These are phyloP conservation scores for Zelleria hepariella DNA, from an alignment of 2,888 invertebrate genomes.

Conservation along the genomic window DNA sequence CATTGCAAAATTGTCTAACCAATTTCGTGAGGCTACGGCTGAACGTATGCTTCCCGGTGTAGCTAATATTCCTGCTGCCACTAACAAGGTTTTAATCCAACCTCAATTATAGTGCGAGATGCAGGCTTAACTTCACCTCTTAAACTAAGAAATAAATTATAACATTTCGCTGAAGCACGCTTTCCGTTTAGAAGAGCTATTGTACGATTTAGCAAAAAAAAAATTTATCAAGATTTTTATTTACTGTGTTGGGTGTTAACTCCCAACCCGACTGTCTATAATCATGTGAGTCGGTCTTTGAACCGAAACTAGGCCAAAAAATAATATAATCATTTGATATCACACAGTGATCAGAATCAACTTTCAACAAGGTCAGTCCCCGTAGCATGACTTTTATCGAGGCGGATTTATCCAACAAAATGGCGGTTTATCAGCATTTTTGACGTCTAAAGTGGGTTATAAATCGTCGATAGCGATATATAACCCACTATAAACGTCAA, in stretches of 20 bases:
- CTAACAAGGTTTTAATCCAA: slow-evolving; percentile 12
- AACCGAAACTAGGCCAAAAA: slow-evolving; percentile 13
- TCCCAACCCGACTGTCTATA: slow-evolving; percentile 17
- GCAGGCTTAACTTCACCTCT: slow-evolving; percentile 10
- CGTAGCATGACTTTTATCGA: no score
- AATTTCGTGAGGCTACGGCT: slow-evolving; percentile 13
- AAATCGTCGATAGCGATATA: no score
- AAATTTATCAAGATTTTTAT: slow-evolving; percentile 10
- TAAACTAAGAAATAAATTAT: slow-evolving; percentile 9
- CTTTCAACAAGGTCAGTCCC: slow-evolving; percentile 8
- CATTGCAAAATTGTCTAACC: slow-evolving; percentile 10
- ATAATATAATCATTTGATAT: slow-evolving; percentile 7
- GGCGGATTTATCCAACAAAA: no score
- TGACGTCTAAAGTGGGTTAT: no score
- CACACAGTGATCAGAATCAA: slow-evolving; percentile 1
- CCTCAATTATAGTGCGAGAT: slow-evolving; percentile 12
- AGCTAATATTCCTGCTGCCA: slow-evolving; percentile 8
- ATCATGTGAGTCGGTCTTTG: slow-evolving; percentile 15
- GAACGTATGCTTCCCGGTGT: slow-evolving; percentile 12
- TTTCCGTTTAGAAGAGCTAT: slow-evolving; percentile 3
- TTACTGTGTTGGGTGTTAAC: slow-evolving; percentile 6
- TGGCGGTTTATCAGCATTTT: no score
- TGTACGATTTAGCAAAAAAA: slow-evolving; percentile 10
- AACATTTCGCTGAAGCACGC: neutral
- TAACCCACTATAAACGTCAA: no score